Evolutionary conservation across 2,113 vertebrate species (phyloP).

Genomic region (Hyperopisus bebe): DNA sequence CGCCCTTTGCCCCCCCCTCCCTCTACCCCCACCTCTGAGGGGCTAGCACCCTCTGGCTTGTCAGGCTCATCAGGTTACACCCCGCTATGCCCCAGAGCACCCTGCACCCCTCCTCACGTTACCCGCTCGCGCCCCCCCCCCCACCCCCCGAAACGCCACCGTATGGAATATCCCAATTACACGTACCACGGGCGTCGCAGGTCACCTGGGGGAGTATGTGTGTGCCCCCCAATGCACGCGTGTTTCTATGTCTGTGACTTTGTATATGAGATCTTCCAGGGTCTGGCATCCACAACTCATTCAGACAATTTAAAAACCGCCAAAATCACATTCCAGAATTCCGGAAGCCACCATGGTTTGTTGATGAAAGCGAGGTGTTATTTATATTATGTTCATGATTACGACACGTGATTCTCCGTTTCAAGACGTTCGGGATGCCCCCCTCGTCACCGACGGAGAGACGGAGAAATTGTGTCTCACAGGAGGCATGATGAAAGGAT

Average conservation of each 20-base stretch:
- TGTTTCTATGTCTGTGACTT: neutral
- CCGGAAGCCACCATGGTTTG: neutral
- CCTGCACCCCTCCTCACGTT: constrained; percentile 15
- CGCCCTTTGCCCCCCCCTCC: neutral
- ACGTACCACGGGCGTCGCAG: neutral
- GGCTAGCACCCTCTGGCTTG: constrained; percentile 6
- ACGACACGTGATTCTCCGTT: neutral
- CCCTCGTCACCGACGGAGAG: neutral
- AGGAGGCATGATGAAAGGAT: neutral
- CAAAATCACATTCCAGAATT: neutral
- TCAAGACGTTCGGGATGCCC: neutral
- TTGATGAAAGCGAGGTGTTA: neutral
- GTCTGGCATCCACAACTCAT: neutral
- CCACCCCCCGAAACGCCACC: neutral
- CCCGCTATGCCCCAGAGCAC: neutral
- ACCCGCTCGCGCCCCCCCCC: neutral
- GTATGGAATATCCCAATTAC: constrained; percentile 10
- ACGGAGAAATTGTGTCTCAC: neutral
- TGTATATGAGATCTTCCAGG: neutral
- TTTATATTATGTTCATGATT: neutral
- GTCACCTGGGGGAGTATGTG: neutral
- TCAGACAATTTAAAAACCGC: neutral
- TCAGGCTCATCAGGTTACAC: constrained; percentile 4
- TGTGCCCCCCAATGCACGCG: neutral
- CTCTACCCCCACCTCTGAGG: neutral